Percentiles rank a stretch among this genome's conserved stretches.
Conservation (phyloP, 2,797 vertebrate species). For the Pseudomugil gertrudae region DNA sequence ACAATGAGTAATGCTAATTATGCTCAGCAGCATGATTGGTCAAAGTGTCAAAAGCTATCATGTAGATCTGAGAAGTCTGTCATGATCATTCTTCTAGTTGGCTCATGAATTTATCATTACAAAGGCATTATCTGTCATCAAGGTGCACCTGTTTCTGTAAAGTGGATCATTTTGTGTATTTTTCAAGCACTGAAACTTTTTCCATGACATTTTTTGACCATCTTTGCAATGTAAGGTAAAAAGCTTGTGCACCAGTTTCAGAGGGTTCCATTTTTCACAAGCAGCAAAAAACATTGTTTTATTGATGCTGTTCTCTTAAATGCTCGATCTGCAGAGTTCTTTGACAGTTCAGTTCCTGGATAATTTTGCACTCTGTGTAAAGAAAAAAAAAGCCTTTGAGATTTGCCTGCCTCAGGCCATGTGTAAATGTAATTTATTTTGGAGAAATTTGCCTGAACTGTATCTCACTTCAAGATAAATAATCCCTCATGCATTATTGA, state of each 20-base stretch:
- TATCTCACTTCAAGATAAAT: constrained; percentile 71
- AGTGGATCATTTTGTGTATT: neutral
- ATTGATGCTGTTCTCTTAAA: constrained; percentile 29
- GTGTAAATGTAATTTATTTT: constrained; percentile 71
- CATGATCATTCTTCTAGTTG: constrained; percentile 17
- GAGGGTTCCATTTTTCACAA: neutral
- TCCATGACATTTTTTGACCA: constrained; percentile 2
- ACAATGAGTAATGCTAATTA: constrained; percentile 71
- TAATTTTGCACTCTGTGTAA: constrained; percentile 51
- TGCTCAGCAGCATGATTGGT: constrained; percentile 68
- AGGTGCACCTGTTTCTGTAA: neutral
- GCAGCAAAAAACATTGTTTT: constrained; percentile 23
- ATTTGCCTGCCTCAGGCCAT: constrained; percentile 54
- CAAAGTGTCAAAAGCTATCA: constrained; percentile 72
- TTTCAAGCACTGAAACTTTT: constrained; percentile 5
- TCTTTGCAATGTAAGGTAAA: neutral
- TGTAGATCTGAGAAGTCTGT: constrained; percentile 59
- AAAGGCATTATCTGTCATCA: constrained; percentile 10
- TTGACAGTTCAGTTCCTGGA: constrained; percentile 49
- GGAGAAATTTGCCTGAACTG: constrained; percentile 69
- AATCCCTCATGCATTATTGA: constrained; percentile 72
- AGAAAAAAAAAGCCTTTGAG: constrained; percentile 52
- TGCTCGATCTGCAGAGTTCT: constrained; percentile 30
- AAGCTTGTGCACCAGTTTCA: neutral
- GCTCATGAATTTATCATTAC: constrained; percentile 39